These are phyloP conservation scores for Ophion costatus DNA, from an alignment of 2,888 invertebrate genomes.

Conservation along the genomic window DNA sequence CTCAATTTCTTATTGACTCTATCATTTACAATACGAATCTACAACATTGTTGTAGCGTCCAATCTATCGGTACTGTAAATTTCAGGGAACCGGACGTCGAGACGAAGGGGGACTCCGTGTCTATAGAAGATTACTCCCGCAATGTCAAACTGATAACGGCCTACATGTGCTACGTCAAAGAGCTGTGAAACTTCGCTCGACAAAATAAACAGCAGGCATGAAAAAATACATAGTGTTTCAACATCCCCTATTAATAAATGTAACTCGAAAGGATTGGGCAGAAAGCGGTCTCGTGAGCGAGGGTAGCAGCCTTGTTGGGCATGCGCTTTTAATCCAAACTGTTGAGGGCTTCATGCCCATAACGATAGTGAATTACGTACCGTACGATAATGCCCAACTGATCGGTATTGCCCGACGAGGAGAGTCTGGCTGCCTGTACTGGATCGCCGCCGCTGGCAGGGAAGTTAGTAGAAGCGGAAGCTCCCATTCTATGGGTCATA, in stretches of 20 bases:
- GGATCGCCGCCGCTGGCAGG: slow-evolving; percentile 82
- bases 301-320: too few relatives aligned
- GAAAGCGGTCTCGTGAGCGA: too few relatives aligned
- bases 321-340: too few relatives aligned
- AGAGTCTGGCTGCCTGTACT: slow-evolving; percentile 82
- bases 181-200: slow-evolving; percentile 50
- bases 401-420: slow-evolving; percentile 80
- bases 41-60: background rate
- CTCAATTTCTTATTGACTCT: too few relatives aligned
- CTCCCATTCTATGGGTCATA: slow-evolving; percentile 83
- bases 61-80: slow-evolving; percentile 27
- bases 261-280: too few relatives aligned
- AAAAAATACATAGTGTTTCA: background rate
- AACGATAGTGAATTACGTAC: slow-evolving; percentile 67
- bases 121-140: slow-evolving; percentile 65
- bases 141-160: slow-evolving; percentile 71
- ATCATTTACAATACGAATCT: too few relatives aligned
- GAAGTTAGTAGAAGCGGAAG: slow-evolving; percentile 82
- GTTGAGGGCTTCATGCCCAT: too few relatives aligned
- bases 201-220: background rate
- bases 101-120: slow-evolving; percentile 67
- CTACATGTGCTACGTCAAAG: slow-evolving; percentile 71
- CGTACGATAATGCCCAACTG: slow-evolving; percentile 81
- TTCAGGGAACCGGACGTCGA: slow-evolving; percentile 65
- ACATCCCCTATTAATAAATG: too few relatives aligned